Base-by-base conservation (phyloP, 23 tunicate species). In the Aplidium turbinatum region DNA sequence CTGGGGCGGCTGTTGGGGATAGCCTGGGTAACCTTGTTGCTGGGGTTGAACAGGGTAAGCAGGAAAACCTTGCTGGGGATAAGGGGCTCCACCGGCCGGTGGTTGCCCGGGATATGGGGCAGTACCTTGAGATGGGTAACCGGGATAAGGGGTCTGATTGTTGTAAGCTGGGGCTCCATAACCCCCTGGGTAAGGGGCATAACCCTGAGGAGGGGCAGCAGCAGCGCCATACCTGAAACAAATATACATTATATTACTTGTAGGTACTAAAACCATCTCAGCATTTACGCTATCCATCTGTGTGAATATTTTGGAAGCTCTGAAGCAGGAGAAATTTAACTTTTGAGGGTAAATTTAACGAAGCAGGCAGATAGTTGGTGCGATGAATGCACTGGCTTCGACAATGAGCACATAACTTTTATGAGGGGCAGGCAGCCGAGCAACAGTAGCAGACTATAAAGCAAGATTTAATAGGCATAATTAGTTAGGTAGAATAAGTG, bases 91-190 rank as follows among this genome's bases (percentile, higher is more conserved):
- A 9, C 66, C 51, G 36, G 66, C 33, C 29, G 78, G 90, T 33
- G 82, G 77, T 31, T 85, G 83, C 5, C 33, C 33, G 5, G 79
- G 87, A 72, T 90, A 83, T 29, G 97, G 92, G 28, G 79, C 71
- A 34, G 84, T 31, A 3, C 77, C 82, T 36, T 63, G 97, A 31
- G 69, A 84, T 4, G 83, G 96, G 75, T 89, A 82, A 4, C 88
- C 88, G 48, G 85, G 93, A 61, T 86, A 83, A 24, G 78, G 78
- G 33, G 78, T 47, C n/a, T 77, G 79, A 1, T 53, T 56, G 5
- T 38, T 38, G 57, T 70, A 48, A 47, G 76, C 4, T 4, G 73
- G 20, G 58, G 74, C n/a, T 45, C 25, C 9, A 11, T n/a, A 9
- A 23, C 25, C 23, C 25, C 67, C 60, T 30, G 89, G 81, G 47